phyloP scores from a whole-genome alignment of 2,888 invertebrate species.

The Gasteruption jaculator region DNA sequence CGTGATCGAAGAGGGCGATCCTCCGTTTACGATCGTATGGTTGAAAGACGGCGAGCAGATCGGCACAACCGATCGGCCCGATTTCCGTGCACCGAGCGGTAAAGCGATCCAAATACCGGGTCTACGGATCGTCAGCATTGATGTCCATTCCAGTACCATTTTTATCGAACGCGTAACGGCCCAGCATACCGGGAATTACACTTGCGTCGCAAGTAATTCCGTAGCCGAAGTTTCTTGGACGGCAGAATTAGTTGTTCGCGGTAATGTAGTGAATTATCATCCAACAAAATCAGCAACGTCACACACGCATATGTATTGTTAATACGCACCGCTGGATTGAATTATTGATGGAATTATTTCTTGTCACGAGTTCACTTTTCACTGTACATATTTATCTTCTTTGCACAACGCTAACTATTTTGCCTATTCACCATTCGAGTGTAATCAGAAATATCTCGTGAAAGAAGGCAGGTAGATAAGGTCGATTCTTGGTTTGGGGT shows the following conservation, averaged over 20 bases:
- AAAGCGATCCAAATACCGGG: conserved; percentile 31
- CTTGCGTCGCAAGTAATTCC: conserved; percentile 86
- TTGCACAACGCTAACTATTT: no score
- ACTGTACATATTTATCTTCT: no score
- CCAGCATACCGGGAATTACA: conserved; percentile 84
- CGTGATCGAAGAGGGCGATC: conserved; percentile 87
- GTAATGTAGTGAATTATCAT: conserved; percentile 47
- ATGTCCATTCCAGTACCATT: conserved; percentile 81
- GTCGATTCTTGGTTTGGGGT: no score
- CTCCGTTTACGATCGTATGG: conserved; percentile 89
- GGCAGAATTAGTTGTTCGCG: conserved; percentile 53
- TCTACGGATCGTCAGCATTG: conserved; percentile 52
- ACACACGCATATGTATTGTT: no score
- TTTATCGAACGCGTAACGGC: conserved; percentile 83
- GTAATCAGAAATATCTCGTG: no score
- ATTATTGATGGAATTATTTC: no score
- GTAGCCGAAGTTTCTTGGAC: conserved; percentile 59
- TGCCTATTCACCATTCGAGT: no score
- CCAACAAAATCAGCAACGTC: no score
- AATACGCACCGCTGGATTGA: no score
- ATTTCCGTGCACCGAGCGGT: conserved; percentile 28
- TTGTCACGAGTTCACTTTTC: no score
- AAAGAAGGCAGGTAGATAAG: no score
- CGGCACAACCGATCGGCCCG: conserved; percentile 43
- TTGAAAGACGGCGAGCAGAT: conserved; percentile 81